Base-by-base conservation (phyloP, 2,113 vertebrate species). In the Progne subis region DNA sequence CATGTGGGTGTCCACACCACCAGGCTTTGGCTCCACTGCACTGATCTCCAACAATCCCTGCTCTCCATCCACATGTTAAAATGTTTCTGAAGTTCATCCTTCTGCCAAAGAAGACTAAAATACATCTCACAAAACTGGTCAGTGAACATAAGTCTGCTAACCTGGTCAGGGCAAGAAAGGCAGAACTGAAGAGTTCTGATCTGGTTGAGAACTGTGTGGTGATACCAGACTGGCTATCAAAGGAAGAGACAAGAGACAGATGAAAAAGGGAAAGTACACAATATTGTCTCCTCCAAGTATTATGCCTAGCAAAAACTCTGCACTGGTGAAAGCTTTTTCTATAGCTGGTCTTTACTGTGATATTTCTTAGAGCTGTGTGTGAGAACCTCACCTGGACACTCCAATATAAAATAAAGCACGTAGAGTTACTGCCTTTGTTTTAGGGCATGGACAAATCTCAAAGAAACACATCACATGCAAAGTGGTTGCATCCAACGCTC, bases 201-300 rank as follows among this genome's bases (percentile, higher is more conserved):
- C 19, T n/a, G 18, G 8, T 5, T 24, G 47, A 88, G n/a, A 74
- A 50, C 7, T 0, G 0, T 29, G 47, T 17, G 4, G 39, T 13
- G 7, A 28, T 56, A 39, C 18, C 2, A 2, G n/a, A 32, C 25
- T 44, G 31, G 4, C 21, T 86, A 5, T 28, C 68, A 44, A 60
- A 80, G 46, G n/a, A 76, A 60, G 24, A 92, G 12, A 47, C 0
- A 1, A 78, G 28, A 65, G 24, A 75, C 14, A 65, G 29, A 70
- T n/a, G 29, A 69, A 41, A 88, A 34, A 12, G 12, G 11, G 15
- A 75, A 82, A 81, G 29, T 55, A 55, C 29, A 20, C 53, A 32
- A 20, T 20, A 57, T 41, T 1, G 39, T 28, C 15, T 46, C 85
- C 69, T 76, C 39, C 28, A 52, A 32, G 26, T 26, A 47, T 14